A percentile compares a stretch with the other conserved stretches of the same genome.
phyloP scores from a whole-genome alignment of 1,140 invertebrate species.

The Eupristina koningsbergeri region DNA sequence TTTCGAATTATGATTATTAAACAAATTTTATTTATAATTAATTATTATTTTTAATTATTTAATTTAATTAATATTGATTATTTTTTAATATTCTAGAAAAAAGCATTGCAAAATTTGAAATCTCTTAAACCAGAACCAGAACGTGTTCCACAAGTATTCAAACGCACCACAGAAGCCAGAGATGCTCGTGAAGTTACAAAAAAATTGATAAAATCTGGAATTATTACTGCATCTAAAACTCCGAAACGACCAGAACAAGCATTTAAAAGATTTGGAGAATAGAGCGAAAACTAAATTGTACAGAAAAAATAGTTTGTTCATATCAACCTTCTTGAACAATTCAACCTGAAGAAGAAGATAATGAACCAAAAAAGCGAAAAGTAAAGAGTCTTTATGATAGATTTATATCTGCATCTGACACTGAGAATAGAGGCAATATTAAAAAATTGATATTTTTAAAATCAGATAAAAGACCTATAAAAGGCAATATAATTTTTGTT shows the following conservation, averaged over 20 bases:
- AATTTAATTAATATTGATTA: background rate
- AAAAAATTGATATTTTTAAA: conserved; percentile 73
- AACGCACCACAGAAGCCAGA: conserved; percentile 87
- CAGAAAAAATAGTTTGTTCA: conserved; percentile 83
- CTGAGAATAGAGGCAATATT: conserved; percentile 75
- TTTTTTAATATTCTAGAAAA: conserved; percentile 82
- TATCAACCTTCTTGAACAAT: conserved; percentile 93
- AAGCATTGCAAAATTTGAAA: conserved; percentile 90
- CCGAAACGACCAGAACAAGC: conserved; percentile 86
- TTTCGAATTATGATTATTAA: no score
- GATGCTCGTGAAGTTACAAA: conserved; percentile 96
- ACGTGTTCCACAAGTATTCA: conserved; percentile 81
- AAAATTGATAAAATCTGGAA: conserved; percentile 94
- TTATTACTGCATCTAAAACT: conserved; percentile 87
- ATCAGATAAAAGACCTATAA: conserved; percentile 78
- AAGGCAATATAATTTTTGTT: conserved; percentile 90
- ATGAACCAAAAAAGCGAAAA: conserved; percentile 65
- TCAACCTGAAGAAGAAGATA: conserved; percentile 80
- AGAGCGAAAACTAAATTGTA: conserved; percentile 84
- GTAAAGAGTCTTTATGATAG: conserved; percentile 90
- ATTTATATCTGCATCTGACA: conserved; percentile 86
- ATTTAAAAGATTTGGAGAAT: conserved; percentile 86
- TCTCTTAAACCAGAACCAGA: conserved; percentile 91
- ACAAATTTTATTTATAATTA: no score
- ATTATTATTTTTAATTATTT: background rate